Base-by-base conservation (phyloP, 64 coral and sea anemone species). In the Pocillopora verrucosa region DNA sequence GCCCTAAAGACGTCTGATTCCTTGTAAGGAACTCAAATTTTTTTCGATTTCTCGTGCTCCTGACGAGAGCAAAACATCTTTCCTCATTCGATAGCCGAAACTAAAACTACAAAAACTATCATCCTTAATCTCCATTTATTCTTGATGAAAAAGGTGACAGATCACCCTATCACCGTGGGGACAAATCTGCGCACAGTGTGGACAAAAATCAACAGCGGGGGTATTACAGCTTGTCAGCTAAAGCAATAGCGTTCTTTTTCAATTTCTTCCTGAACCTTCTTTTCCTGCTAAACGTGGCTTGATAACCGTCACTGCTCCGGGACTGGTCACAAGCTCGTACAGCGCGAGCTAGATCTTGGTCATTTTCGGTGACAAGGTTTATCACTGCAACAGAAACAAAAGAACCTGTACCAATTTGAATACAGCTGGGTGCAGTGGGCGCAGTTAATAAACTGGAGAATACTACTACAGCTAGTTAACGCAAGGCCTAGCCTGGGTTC, bases 261-360 rank as follows among this genome's bases (percentile, higher is more conserved):
- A 98, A 76, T 65, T 93, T 90, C 72, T 93, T 83, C 24, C 96
- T 92, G 20, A 98, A 98, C 87, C 89, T 92, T 62, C 96, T 76
- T 58, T 95, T 95, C n/a, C 96, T 76, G 45, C 96, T 98, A 25
- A 98, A 98, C 1, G 88, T 92, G 12, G 82, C 72, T 75, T 95
- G 84, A 77, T 90, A 95, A 16, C 90, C 78, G 13, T 86, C 56
- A 60, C 9, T 20, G 25, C 65, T 72, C 9, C 74, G 45, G 9
- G 58, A 25, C 13, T 90, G 60, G 19, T 86, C 81, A 88, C 87
- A 75, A 59, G 82, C 82, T 77, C 74, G 90, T 34, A 95, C 37
- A 25, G 90, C 96, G 26, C 72, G 91, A 13, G 79, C 88, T 13
- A 99, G 90, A 57, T 95, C 97, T 70, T 99, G 84, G 35, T 99